Percentiles rank a stretch among this genome's conserved stretches.
phyloP scores from a whole-genome alignment of 2,113 vertebrate genomes.

The Alexandromys fortis region DNA sequence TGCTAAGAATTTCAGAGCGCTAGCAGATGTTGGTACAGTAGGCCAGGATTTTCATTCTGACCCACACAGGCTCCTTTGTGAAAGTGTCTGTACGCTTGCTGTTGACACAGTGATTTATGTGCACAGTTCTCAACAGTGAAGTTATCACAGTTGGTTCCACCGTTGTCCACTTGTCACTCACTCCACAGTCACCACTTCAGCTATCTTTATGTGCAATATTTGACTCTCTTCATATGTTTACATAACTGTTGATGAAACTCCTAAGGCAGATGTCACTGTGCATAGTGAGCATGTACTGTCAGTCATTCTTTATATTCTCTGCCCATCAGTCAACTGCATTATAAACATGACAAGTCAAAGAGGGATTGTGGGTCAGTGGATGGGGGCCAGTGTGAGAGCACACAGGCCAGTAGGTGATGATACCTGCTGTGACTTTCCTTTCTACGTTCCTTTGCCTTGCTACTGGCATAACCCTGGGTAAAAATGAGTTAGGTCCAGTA shows the following conservation, averaged over 20 bases:
- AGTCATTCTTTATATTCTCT: background rate
- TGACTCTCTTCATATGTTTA: background rate
- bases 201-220: background rate
- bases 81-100: background rate
- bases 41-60: background rate
- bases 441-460: background rate
- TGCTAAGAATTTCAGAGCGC: constrained; percentile 7
- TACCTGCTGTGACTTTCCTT: background rate
- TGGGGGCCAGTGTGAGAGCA: background rate
- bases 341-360: background rate
- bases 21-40: background rate
- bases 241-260: constrained; percentile 6
- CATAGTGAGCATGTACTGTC: background rate
- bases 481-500: background rate
- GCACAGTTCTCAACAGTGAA: constrained; percentile 22
- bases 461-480: background rate
- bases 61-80: background rate
- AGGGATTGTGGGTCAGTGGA: background rate
- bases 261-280: background rate
- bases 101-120: constrained; percentile 4
- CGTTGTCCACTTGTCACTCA: background rate
- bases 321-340: background rate
- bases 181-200: background rate
- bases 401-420: background rate
- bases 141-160: background rate